phyloP scores from a whole-genome alignment of 2,113 vertebrate genomes.

The Hiodon tergisus region DNA sequence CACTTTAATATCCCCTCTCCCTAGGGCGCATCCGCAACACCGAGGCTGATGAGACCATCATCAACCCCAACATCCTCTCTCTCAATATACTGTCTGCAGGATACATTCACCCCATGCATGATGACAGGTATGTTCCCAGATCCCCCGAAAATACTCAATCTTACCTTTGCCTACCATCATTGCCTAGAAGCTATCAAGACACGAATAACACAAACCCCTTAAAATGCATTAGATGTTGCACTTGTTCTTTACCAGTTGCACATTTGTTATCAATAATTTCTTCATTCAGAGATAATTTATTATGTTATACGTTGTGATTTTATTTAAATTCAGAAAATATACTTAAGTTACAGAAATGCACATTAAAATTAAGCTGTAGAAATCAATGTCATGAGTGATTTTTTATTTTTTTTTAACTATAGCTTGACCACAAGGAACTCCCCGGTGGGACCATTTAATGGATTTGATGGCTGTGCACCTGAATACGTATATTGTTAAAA shows the following conservation, averaged over 20 bases:
- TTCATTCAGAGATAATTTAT: no score
- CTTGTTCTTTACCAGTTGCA: no score
- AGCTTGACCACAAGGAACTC: no score
- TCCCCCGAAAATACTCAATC: neutral
- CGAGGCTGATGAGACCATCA: constrained; percentile 89
- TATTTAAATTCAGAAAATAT: no score
- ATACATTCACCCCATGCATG: constrained; percentile 83
- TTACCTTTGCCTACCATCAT: neutral
- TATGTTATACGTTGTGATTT: no score
- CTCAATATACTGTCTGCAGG: constrained; percentile 89
- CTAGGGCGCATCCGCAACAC: constrained; percentile 93
- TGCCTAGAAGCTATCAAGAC: neutral
- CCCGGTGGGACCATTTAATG: neutral
- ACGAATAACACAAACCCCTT: no score
- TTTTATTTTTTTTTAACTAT: no score
- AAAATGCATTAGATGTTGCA: no score
- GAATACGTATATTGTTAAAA: constrained; percentile 6
- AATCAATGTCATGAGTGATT: neutral
- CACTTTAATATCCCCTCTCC: constrained; percentile 14
- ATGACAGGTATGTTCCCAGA: constrained; percentile 76
- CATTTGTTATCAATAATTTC: no score
- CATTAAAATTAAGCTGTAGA: neutral
- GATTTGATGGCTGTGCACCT: neutral
- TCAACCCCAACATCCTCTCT: constrained; percentile 96
- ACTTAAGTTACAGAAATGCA: no score